Base-by-base conservation (phyloP, 2,888 invertebrate genomes). In the Oscheius sp. region DNA sequence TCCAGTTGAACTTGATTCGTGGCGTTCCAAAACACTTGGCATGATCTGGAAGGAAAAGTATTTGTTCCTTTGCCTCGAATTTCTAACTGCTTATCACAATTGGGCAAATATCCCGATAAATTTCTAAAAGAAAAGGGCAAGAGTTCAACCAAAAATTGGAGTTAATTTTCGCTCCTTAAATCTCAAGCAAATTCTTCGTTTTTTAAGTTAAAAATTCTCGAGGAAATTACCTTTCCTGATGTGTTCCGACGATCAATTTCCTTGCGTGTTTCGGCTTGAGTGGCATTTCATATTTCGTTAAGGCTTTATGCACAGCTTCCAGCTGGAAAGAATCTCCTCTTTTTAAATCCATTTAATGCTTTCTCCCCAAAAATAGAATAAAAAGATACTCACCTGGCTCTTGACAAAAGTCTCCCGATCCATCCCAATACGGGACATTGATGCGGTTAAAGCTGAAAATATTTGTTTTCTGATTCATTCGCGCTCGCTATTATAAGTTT, bases 221-320 rank as follows among this genome's bases (percentile, higher is more conserved):
- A 31, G 6, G 15, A 33, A 17, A 78, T 23, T 73, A 84, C 58
- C 80, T 76, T 57, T 85, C 83, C 53, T 80, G 81, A 69, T 86
- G 86, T n/a, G 86, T 85, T 42, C 86, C 86, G 6, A 86, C 81
- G 29, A 86, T 83, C 23, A 85, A 91, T 90, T 91, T 91, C 79
- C 98, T 91, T 48, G 96, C 95, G 92, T 98, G 98, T 90, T 98
- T 98, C 87, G 96, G 95, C 89, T 98, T 98, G 0, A 96, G 92
- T 0, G 97, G 95, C 8, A 92, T 92, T 89, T 98, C 97, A 75
- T 92, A 90, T 12, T 91, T 90, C 88, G 93, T 96, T 78, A 97
- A 92, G 23, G 97, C 97, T 89, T 98, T 98, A 83, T 92, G 92
- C 72, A 97, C 92, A 76, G 94, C 93, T 82, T 92, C 90, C 66